phyloP scores from a whole-genome alignment of 2,113 vertebrate species.

The Girardinichthys multiradiatus region DNA sequence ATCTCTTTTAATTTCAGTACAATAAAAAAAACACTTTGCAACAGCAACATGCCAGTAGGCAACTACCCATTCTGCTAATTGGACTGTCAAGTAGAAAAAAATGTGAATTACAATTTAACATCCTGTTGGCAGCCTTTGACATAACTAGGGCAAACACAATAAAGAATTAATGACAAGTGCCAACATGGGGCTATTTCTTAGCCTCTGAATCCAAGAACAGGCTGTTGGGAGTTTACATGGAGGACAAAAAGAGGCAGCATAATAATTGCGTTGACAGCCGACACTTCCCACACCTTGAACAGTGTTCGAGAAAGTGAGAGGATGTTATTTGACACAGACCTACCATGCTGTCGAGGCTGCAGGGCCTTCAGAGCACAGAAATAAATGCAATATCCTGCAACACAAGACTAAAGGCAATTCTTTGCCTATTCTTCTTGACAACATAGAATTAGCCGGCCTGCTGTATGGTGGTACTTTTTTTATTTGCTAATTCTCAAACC shows the following conservation, averaged over 20 bases:
- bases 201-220: not conserved
- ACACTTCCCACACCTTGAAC: conserved; percentile 30
- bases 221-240: conserved; percentile 22
- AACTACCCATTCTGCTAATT: conserved; percentile 32
- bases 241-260: not conserved
- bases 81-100: conserved; percentile 26
- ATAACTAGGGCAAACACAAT: conserved; percentile 59
- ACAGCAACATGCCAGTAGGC: conserved; percentile 13
- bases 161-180: conserved; percentile 59
- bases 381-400: not conserved
- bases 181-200: conserved; percentile 31
- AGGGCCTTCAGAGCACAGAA: not conserved
- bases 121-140: conserved; percentile 48
- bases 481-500: too few relatives aligned
- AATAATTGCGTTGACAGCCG: conserved; percentile 18
- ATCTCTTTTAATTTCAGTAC: conserved; percentile 20
- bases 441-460: not conserved
- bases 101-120: conserved; percentile 39
- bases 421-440: not conserved
- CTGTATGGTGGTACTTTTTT: too few relatives aligned
- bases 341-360: not conserved
- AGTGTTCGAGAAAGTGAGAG: conserved; percentile 34
- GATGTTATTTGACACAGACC: conserved; percentile 18
- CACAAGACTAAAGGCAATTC: not conserved
- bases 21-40: conserved; percentile 26